A percentile compares a stretch with the other conserved stretches of the same genome.
Conservation (phyloP, 2,888 invertebrate species). For the Hirtodrosophila confusa region DNA sequence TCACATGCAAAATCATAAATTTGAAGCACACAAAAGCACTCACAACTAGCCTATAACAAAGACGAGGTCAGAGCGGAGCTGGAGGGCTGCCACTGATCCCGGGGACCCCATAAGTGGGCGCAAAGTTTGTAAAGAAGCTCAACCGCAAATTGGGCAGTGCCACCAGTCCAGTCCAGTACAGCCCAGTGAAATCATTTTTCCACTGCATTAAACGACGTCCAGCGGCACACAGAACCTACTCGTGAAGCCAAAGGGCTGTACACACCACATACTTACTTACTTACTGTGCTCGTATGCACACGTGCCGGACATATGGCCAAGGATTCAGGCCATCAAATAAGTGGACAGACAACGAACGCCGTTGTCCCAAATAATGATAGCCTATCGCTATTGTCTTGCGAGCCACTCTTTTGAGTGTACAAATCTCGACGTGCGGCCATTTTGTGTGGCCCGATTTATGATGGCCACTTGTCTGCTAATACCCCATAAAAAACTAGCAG, state of each 20-base stretch:
- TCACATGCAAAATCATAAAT: constrained; percentile 74
- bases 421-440: constrained; percentile 68
- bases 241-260: constrained; percentile 10
- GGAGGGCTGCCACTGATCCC: constrained; percentile 6
- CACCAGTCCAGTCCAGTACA: constrained; percentile 60
- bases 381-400: constrained; percentile 66
- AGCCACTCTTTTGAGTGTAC: constrained; percentile 44
- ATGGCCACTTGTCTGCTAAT: constrained; percentile 52
- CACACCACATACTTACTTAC: constrained; percentile 7
- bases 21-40: constrained; percentile 49
- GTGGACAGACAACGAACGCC: constrained; percentile 31
- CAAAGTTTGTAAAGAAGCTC: constrained; percentile 52
- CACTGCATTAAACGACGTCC: constrained; percentile 72
- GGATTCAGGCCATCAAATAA: constrained; percentile 55
- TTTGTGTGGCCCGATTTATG: constrained; percentile 54
- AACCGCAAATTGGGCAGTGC: constrained; percentile 65
- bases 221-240: constrained; percentile 41
- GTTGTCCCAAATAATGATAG: constrained; percentile 62
- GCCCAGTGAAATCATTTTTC: constrained; percentile 74
- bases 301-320: constrained; percentile 43
- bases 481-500: constrained; percentile 32
- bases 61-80: constrained; percentile 24
- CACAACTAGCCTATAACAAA: constrained; percentile 27
- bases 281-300: neutral
- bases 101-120: constrained; percentile 25